A percentile compares a stretch with the other conserved stretches of the same genome.
phyloP scores from a whole-genome alignment of 2,797 vertebrate genomes.

The Microhierax caerulescens region DNA sequence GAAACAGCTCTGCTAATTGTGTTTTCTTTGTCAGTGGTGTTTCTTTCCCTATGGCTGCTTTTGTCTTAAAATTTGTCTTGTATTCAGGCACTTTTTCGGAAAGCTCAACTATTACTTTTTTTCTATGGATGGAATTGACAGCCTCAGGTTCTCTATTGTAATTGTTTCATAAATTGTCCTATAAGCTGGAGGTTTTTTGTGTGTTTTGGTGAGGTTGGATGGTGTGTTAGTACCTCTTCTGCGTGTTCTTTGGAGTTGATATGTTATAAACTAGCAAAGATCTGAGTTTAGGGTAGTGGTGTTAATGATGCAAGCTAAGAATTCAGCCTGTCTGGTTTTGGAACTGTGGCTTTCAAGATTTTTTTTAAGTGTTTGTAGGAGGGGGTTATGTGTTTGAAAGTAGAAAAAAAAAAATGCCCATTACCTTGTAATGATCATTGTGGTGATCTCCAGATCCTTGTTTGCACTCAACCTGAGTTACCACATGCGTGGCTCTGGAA shows the following conservation, averaged over 20 bases:
- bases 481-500: not conserved
- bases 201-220: not conserved
- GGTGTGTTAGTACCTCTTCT: not conserved
- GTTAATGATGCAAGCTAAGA: not conserved
- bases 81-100: not conserved
- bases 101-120: not conserved
- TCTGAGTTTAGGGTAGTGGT: not conserved
- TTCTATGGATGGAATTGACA: not conserved
- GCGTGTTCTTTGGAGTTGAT: not conserved
- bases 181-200: not conserved
- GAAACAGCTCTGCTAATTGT: not conserved
- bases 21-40: not conserved
- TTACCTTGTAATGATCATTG: not conserved
- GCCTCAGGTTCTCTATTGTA: not conserved
- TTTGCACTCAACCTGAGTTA: not conserved
- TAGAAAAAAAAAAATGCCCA: not conserved
- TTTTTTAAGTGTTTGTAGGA: not conserved
- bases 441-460: not conserved
- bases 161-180: not conserved
- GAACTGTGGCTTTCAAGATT: not conserved
- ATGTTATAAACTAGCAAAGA: not conserved
- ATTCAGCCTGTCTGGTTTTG: not conserved
- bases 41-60: not conserved
- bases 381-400: not conserved
- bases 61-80: constrained; percentile 6